A percentile compares a stretch with the other conserved stretches of the same genome.
Conservation (phyloP, 1,140 invertebrate species). For the Eubasilissa regina region DNA sequence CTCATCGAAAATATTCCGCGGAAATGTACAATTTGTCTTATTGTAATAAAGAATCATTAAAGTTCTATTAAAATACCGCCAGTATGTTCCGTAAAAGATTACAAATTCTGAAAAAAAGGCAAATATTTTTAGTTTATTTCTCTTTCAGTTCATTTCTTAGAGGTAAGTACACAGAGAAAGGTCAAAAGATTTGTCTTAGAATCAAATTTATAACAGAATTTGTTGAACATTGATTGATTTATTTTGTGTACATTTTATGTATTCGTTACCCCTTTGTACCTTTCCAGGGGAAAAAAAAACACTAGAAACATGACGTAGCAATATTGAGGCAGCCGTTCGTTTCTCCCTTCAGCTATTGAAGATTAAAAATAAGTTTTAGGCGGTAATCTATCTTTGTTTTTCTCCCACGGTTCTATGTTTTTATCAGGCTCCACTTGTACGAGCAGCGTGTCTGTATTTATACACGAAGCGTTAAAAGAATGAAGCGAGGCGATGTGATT, state of each 20-base stretch:
- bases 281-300: slow-evolving; percentile 6
- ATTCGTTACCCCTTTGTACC: slow-evolving; percentile 1
- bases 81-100: too few relatives aligned
- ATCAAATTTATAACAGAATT: neutral
- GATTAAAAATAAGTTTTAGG: slow-evolving; percentile 31
- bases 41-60: too few relatives aligned
- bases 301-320: neutral
- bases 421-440: slow-evolving; percentile 25
- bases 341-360: slow-evolving; percentile 32
- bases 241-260: neutral
- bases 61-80: too few relatives aligned
- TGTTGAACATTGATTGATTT: slow-evolving; percentile 12
- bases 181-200: slow-evolving; percentile 7
- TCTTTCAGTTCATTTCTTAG: slow-evolving; percentile 3
- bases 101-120: too few relatives aligned
- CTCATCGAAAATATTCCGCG: too few relatives aligned
- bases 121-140: neutral
- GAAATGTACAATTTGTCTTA: too few relatives aligned
- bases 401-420: slow-evolving; percentile 17
- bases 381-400: slow-evolving; percentile 46
- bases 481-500: slow-evolving; percentile 1
- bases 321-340: slow-evolving; percentile 5
- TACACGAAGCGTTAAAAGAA: slow-evolving; percentile 20
- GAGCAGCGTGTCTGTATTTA: slow-evolving; percentile 20
- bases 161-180: neutral